These are phyloP conservation scores for Phenganax subtilis DNA, from an alignment of 92 coral and sea anemone species.

Conservation along the genomic window DNA sequence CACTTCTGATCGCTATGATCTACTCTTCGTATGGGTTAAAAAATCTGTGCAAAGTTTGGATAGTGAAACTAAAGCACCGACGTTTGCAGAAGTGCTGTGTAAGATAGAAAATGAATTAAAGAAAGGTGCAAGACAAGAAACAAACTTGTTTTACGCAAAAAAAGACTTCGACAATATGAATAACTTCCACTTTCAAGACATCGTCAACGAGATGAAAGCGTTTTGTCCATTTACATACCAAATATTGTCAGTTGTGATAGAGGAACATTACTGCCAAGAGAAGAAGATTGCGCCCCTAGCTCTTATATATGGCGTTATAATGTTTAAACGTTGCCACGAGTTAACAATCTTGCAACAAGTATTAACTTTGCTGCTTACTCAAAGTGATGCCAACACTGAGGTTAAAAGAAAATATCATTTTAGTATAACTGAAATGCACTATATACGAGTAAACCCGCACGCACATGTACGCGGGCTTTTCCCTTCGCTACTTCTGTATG, in stretches of 20 bases:
- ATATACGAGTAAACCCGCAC: too few relatives aligned
- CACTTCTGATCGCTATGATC: too few relatives aligned
- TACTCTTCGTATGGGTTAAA: not conserved
- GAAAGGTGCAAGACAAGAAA: slow-evolving; percentile 48
- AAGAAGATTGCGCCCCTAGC: slow-evolving; percentile 42
- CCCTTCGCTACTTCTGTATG: too few relatives aligned
- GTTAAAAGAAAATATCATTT: not conserved
- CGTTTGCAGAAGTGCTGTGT: slow-evolving; percentile 33
- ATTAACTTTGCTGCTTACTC: slow-evolving; percentile 40
- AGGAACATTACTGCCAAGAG: slow-evolving; percentile 9
- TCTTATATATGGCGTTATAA: slow-evolving; percentile 42
- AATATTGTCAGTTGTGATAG: slow-evolving; percentile 35
- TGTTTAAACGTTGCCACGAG: slow-evolving; percentile 47
- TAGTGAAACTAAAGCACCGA: not conserved
- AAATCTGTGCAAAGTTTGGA: not conserved
- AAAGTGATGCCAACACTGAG: slow-evolving; percentile 42
- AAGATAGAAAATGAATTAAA: slow-evolving; percentile 46
- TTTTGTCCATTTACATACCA: slow-evolving; percentile 25
- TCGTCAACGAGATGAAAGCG: slow-evolving; percentile 30
- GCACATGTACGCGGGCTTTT: too few relatives aligned
- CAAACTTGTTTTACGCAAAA: slow-evolving; percentile 36
- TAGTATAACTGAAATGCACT: too few relatives aligned
- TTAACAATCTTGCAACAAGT: slow-evolving; percentile 42
- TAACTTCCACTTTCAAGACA: slow-evolving; percentile 24
- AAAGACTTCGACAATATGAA: slow-evolving; percentile 29